phyloP scores from a whole-genome alignment of 1,140 invertebrate species.

The Drosophila tristis region DNA sequence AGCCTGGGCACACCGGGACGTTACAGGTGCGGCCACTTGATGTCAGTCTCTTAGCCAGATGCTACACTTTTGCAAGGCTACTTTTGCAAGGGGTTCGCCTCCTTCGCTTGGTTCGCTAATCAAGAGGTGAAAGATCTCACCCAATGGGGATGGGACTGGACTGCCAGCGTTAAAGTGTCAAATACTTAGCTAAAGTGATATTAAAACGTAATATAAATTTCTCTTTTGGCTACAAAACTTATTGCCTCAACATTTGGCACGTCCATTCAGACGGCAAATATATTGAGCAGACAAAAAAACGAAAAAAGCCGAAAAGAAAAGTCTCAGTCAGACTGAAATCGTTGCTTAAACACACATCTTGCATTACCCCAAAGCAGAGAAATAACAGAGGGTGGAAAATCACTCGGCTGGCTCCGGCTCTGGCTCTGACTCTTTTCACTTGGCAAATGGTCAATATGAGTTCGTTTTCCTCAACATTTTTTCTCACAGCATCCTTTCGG shows the following conservation, averaged over 20 bases:
- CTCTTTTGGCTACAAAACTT: conserved; percentile 57
- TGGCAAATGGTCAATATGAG: conserved; percentile 65
- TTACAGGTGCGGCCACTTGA: conserved; percentile 30
- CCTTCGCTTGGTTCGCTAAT: conserved; percentile 4
- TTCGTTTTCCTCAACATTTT: conserved; percentile 24
- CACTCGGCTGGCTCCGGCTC: conserved; percentile 39
- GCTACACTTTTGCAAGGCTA: conserved; percentile 2
- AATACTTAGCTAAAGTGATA: conserved; percentile 60
- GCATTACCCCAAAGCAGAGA: conserved; percentile 32
- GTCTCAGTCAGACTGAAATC: conserved; percentile 40
- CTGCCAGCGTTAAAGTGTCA: conserved; percentile 18
- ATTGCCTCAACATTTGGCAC: conserved; percentile 73
- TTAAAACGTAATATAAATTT: conserved; percentile 70
- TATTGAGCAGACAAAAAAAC: conserved; percentile 54
- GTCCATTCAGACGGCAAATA: conserved; percentile 67
- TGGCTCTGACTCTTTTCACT: conserved; percentile 40
- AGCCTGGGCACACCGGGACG: background rate
- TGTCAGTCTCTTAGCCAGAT: conserved; percentile 28
- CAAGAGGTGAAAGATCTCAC: background rate
- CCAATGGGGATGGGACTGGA: background rate
- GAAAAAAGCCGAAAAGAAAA: conserved; percentile 37
- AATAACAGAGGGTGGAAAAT: conserved; percentile 28
- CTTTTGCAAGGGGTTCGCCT: background rate
- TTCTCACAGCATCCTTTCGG: conserved; percentile 57
- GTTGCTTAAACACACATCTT: conserved; percentile 60